Evolutionary conservation across 2,797 vertebrate genomes (phyloP).

Genomic region (Muraenolepis orangiensis): DNA sequence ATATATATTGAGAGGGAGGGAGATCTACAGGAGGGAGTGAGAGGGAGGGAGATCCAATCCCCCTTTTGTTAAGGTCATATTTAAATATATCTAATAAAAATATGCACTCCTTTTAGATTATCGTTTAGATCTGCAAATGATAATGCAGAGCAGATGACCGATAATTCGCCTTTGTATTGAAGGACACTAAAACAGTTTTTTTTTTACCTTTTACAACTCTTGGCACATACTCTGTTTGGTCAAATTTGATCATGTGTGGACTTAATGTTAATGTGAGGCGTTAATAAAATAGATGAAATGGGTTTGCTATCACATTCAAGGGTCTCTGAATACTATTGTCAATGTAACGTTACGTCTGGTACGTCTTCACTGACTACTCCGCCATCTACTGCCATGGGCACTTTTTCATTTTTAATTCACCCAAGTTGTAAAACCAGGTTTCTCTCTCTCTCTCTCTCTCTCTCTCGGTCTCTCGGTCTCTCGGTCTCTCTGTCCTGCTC

Average conservation of each 20-base stretch:
- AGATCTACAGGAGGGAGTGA: neutral
- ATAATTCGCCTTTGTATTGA: neutral
- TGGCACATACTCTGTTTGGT: neutral
- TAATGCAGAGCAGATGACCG: neutral
- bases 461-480: neutral
- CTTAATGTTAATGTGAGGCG: neutral
- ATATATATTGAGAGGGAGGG: neutral
- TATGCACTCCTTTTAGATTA: too few species aligned
- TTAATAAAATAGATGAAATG: neutral
- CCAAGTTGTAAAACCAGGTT: constrained; percentile 47
- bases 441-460: constrained; percentile 34
- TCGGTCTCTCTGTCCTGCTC: neutral
- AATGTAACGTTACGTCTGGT: constrained; percentile 8
- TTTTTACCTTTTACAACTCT: neutral
- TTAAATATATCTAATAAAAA: neutral
- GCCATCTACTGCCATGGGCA: constrained; percentile 26
- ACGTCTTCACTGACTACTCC: neutral
- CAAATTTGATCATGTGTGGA: neutral
- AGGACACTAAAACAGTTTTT: neutral
- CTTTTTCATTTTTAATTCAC: constrained; percentile 39
- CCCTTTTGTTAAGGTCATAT: neutral
- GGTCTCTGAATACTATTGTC: too few species aligned
- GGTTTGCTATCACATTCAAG: neutral
- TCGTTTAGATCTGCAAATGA: neutral
- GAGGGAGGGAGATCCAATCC: neutral